Base-by-base conservation (phyloP, 2,888 invertebrate species). In the Cremastinae sp. region DNA sequence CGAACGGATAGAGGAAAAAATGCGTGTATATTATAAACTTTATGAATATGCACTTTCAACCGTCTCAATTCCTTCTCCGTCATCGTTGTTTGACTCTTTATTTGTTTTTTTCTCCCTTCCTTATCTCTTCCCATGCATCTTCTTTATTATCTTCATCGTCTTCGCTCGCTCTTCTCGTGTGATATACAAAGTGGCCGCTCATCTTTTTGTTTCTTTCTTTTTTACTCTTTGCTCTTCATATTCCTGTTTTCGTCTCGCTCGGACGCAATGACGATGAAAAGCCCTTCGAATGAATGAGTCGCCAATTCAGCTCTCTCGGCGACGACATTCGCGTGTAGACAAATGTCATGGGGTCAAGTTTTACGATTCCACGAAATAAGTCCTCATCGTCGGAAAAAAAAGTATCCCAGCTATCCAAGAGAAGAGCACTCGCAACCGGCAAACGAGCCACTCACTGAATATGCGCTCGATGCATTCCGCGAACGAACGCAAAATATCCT, bases 241-340 rank as follows among this genome's bases (percentile, higher is more conserved):
- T 55, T 18, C 18, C 64, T 73, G 10, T 56, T 53, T 28, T 56
- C 58, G 47, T 10, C 37, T 22, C 22, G 10, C 7, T 12, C 16
- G 28, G 28, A 9, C 14, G 14, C 51, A 43, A 41, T 51, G 41
- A 5, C 28, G 49, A 14, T n/a, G 16, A 49, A 70, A 53, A 64
- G 12, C 12, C 35, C 75, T 74, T 74, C 58, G 65, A 65, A 47
- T 75, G 80, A 80, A 80, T 79, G 78, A 79, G 70, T 79, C 77
- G 79, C 73, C 80, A 79, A 81, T 80, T 79, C 76, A 75, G 61
- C 47, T 66, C 77, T 69, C 71, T 69, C 74, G 74, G 78, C 79
- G 74, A 71, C 28, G 2, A 5, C 28, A 28, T 28, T 28, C 28
- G 28, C 43, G 18, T 18, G 14, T 10, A 45, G 74, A 69, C 71